Base-by-base conservation (phyloP, 2,888 invertebrate genomes). In the Fabriciana adippe region DNA sequence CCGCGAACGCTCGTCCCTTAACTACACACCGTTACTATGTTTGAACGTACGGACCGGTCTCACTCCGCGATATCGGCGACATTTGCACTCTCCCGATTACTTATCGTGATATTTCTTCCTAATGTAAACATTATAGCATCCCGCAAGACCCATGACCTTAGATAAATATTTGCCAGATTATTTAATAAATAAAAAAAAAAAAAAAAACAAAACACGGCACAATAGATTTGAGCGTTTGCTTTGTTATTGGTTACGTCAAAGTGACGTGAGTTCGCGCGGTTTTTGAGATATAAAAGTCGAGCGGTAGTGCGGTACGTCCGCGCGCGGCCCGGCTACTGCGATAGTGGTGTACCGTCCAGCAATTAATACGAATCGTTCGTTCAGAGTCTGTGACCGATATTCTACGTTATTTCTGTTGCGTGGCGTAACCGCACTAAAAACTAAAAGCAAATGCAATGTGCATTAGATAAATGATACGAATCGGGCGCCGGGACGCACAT, bases 311-410 rank as follows among this genome's bases (percentile, higher is more conserved):
- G 53, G 66, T 66, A 66, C 91, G 92, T 89, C 87, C 90, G 89
- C 90, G 75, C 89, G 87, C 86, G 82, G 81, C 81, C 81, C 85
- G 86, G 80, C 83, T 89, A 79, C 81, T 77, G 79, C 87, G 88
- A 84, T 89, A 90, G 79, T 82, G 81, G 77, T 83, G 79, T 76
- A 72, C 76, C 74, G 74, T 74, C 76, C 77, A 80, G 82, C 85
- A 90, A 91, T 92, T 90, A 91, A 90, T 87, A 83, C 82, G 82
- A 85, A 83, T 86, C 86, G 86, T 84, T 87, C 88, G 82, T 83
- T 85, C 84, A 77, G 87, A 84, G 87, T 87, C 88, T 81, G 82
- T 92, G 92, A 91, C 92, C 92, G 92, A 92, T 92, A 92, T 92
- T 90, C 88, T 77, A 84, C 88, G 90, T 90, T 92, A 92, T 92